phyloP scores from a whole-genome alignment of 1,140 invertebrate species.

The Aporrectodea caliginosa region DNA sequence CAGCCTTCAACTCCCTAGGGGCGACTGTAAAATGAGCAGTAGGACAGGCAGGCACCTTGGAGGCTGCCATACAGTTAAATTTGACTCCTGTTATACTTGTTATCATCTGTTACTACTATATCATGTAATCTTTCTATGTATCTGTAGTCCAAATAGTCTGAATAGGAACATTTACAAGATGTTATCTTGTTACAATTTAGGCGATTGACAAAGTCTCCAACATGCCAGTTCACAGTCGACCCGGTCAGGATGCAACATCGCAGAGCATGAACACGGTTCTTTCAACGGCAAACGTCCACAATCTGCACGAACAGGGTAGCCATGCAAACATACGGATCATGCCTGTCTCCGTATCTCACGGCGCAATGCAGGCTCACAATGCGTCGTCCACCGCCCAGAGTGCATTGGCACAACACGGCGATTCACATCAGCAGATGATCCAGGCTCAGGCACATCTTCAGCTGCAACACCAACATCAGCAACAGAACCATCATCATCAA shows the following conservation, averaged over 20 bases:
- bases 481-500: too few species aligned
- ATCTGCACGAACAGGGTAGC: background rate
- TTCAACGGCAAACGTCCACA: background rate
- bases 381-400: background rate
- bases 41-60: too few species aligned
- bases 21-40: too few species aligned
- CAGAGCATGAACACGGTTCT: background rate
- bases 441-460: conserved; percentile 22
- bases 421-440: conserved; percentile 27
- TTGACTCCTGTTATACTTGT: too few species aligned
- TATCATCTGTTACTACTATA: too few species aligned
- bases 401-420: conserved; percentile 9
- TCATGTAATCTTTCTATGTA: too few species aligned
- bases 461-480: conserved; percentile 35
- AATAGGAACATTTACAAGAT: too few species aligned
- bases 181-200: too few species aligned
- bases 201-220: background rate
- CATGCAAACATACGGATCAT: background rate
- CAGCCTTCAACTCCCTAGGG: too few species aligned
- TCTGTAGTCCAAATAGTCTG: too few species aligned
- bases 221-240: background rate
- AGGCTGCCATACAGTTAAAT: too few species aligned
- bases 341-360: background rate
- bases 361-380: background rate
- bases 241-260: background rate